Evolutionary conservation across 2,888 invertebrate genomes (phyloP), one percentile per base, ranked within the genome.

Genomic region (Sphaeridia pumilis): DNA sequence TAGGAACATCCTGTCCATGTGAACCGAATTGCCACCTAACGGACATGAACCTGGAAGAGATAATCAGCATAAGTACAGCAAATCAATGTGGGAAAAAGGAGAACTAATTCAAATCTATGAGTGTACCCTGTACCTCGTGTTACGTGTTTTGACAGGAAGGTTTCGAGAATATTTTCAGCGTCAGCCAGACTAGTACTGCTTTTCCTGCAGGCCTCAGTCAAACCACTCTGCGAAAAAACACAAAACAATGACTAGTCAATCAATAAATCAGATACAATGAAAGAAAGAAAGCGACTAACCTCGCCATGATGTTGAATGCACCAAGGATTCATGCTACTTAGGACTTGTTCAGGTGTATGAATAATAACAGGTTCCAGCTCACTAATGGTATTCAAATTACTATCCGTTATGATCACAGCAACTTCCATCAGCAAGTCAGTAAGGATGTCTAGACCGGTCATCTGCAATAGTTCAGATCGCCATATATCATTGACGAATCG

Each of bases 361-460:
- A 97, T 81, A 1, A 89, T 74, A 42, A 90, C 69, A 65, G 82
- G 74, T 0, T 87, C 85, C 4, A 83, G 83, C 67, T 79, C 79
- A 2, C 84, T 85, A 34, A 88, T 71, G 7, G 87, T 69, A 63
- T 87, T 82, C 17, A 93, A 72, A 49, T 88, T 68, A 12, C 76
- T 73, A 68, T 94, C 88, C 0, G 95, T 95, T 50, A 97, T 76
- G 27, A 95, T 68, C 68, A 89, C 87, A 0, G 90, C 87, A 51
- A 93, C 78, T 75, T 97, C 95, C 66, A 97, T 70, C 49, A 97
- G 86, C 58, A 81, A 78, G 67, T 89, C 83, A 48, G 72, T 79
- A 0, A 82, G 74, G 45, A 83, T 69, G 68, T 93, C 78, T 17
- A 95, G 71, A 0, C 95, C 95, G 7, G 92, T 88, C 90, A 97